Base-by-base conservation (phyloP, 1,140 invertebrate genomes). In the Palaemon carinicauda region DNA sequence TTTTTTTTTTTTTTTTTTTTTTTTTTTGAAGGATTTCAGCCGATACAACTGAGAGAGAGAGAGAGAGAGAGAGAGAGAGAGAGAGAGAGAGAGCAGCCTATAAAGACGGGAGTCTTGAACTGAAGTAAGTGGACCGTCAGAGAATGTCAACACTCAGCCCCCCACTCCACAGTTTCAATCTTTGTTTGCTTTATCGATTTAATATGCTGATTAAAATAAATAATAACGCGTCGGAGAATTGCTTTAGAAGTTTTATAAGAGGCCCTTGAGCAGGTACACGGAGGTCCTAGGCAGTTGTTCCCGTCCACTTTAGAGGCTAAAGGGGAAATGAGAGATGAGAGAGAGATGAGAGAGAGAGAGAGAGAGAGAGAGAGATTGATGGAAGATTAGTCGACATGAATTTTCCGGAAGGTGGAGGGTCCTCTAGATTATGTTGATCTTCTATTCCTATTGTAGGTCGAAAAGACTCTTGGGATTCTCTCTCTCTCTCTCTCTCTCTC, bases 171-270 rank as follows among this genome's bases (percentile, higher is more conserved):
- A 80, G 27, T 60, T 31, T 7, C 21, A 17, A n/a, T 27, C 78
- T 10, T 12, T 80, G 78, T 80, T 80, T 80, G 78, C 29, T 54
- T 60, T 80, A 80, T 80, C 78, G 78, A 60, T 80, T 21, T 80
- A 56, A 80, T 80, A 80, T 80, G 53, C 78, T 80, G 78, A 80
- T 80, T 80, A 80, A 80, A 80, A 80, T 80, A 79, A 79, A 79
- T 79, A 79, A 79, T 79, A 53, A 79, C 77, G 27, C 77, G 27
- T 17, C 31, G 77, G 77, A 27, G 77, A 19, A 79, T 27, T 54
- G 53, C 51, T 54, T 31, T 52, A 21, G 50, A 29, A 54, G 27
- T 19, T 27, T 51, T 17, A 24, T 27, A 52, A 31, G 51, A 24
- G 50, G 19, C 74, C 10, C 51, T 77, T 50, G 33, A 33, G 24